phyloP scores from a whole-genome alignment of 2,888 invertebrate species.

The Eumacrocentrus americanus region DNA sequence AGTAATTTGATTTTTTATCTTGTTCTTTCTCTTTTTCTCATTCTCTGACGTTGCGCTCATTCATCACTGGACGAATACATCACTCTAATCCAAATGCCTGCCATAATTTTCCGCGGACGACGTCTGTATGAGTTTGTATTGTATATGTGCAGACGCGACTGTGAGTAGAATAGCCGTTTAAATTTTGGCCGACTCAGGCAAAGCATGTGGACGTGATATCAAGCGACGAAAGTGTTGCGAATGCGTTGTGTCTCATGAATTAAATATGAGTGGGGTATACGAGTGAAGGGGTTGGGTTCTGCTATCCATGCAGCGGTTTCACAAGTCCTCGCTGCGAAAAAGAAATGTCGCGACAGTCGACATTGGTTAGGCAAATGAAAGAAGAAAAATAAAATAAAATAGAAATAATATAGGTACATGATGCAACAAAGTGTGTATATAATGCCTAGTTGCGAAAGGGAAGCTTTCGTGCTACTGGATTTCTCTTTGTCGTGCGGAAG shows the following conservation, averaged over 20 bases:
- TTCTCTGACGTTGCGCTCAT: neutral
- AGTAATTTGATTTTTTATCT: neutral
- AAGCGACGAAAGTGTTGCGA: constrained; percentile 23
- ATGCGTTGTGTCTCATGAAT: constrained; percentile 34
- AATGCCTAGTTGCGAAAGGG: neutral
- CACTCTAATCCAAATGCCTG: constrained; percentile 8
- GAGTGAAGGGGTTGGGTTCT: neutral
- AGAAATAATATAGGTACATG: neutral
- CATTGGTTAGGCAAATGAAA: neutral
- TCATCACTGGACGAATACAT: constrained; percentile 7
- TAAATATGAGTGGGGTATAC: constrained; percentile 37
- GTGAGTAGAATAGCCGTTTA: constrained; percentile 11
- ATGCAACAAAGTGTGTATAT: no score
- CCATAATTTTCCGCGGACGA: neutral
- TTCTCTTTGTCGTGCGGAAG: neutral
- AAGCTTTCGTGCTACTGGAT: neutral
- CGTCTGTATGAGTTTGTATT: neutral
- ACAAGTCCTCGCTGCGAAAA: neutral
- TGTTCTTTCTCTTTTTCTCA: neutral
- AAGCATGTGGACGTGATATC: constrained; percentile 14
- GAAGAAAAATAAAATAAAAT: neutral
- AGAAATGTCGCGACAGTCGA: no score
- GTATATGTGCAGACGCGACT: constrained; percentile 6
- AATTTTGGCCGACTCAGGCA: constrained; percentile 19
- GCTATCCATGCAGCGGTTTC: neutral